Base-by-base conservation (phyloP, 1,140 invertebrate genomes). In the Neotoxoptera formosana region DNA sequence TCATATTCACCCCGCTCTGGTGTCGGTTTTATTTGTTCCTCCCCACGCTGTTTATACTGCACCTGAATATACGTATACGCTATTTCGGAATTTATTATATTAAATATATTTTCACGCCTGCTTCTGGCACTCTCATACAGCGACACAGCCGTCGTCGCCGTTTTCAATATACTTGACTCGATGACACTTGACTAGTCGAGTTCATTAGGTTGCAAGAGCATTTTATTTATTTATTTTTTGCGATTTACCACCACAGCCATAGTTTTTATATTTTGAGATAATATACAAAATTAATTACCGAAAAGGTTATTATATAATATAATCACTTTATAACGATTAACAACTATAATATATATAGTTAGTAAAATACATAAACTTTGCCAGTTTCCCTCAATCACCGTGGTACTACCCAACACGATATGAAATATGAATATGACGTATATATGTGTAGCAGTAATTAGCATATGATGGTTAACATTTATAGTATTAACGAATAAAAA, bases 151-250 rank as follows among this genome's bases (percentile, higher is more conserved):
- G n/a, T 76, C n/a, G 60, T n/a, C 60, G 4, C 30, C 60, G 60
- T 67, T n/a, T n/a, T 76, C 60, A n/a, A 76, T 76, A 67, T 67
- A 76, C 60, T 76, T 76, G 60, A 76, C n/a, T 76, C 60, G 60
- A 76, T n/a, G 60, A n/a, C 60, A 76, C 60, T 76, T 76, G n/a
- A 76, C 60, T 76, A 76, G 14, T n/a, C 60, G 60, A 76, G 60
- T n/a, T 76, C 60, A n/a, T 76, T 76, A 76, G 60, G 30, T 76
- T 9, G 30, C n/a, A n/a, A 14, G n/a, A 76, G 30, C 60, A 20
- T 76, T 76, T 76, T 76, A 76, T 76, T 76, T 76, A n/a, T 76
- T n/a, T 76, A n/a, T 30, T 67, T n/a, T n/a, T 76, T 34, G 4
- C n/a, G 60, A 76, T 14, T 76, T n/a, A 76, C 14, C 60, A n/a